phyloP scores from a whole-genome alignment of 92 coral and sea anemone genomes.

The Pocillopora grandis region DNA sequence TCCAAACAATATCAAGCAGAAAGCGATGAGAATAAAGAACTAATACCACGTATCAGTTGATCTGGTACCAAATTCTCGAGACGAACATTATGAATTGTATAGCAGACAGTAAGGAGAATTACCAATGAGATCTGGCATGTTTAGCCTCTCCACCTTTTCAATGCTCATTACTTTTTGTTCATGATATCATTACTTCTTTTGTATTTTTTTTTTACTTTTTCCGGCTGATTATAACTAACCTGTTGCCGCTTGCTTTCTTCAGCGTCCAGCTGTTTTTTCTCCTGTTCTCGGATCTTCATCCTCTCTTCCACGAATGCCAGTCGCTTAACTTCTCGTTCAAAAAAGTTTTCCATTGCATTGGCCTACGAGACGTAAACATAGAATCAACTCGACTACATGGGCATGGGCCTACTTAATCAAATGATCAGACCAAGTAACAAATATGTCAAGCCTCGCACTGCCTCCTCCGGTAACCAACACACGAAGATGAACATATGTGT shows the following conservation, averaged over 20 bases:
- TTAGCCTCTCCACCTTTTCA: neutral
- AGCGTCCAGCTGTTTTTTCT: slow-evolving; percentile 77
- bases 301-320: slow-evolving; percentile 91
- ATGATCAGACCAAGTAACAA: too few relatives aligned
- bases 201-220: neutral
- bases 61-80: too few relatives aligned
- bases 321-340: slow-evolving; percentile 95
- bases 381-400: neutral
- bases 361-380: slow-evolving; percentile 48
- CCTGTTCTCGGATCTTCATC: slow-evolving; percentile 80
- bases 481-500: too few relatives aligned
- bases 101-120: too few relatives aligned
- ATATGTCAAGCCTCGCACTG: too few relatives aligned
- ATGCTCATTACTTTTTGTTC: neutral
- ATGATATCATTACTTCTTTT: neutral
- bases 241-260: slow-evolving; percentile 68
- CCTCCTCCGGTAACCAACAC: too few relatives aligned
- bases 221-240: slow-evolving; percentile 19
- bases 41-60: too few relatives aligned
- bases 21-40: too few relatives aligned
- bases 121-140: too few relatives aligned
- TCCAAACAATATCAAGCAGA: too few relatives aligned
- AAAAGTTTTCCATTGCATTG: slow-evolving; percentile 91
- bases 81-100: too few relatives aligned
- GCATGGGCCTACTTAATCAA: too few relatives aligned